Evolutionary conservation across 1,140 invertebrate genomes (phyloP).

Genomic region (Arion vulgaris): DNA sequence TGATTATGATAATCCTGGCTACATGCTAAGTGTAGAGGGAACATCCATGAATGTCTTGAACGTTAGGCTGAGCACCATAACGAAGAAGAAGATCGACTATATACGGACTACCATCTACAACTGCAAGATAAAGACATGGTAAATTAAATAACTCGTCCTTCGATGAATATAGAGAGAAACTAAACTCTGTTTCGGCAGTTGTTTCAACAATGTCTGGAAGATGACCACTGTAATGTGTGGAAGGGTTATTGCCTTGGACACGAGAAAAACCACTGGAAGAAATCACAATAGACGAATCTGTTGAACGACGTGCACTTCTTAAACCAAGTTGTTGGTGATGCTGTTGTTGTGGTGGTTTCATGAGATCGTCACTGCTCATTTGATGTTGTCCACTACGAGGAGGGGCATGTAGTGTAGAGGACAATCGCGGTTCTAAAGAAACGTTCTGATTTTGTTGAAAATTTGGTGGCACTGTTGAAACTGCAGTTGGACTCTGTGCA

Average conservation of each 20-base stretch:
- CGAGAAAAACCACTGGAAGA: background rate
- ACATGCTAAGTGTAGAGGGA: slow-evolving; percentile 77
- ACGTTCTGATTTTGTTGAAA: background rate
- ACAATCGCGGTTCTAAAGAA: background rate
- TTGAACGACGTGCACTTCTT: background rate
- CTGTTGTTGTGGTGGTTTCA: background rate
- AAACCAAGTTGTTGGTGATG: background rate
- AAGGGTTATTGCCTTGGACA: background rate
- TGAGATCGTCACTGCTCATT: background rate
- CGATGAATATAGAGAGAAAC: slow-evolving; percentile 65
- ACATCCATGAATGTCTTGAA: slow-evolving; percentile 74
- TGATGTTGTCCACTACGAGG: background rate
- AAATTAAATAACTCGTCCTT: slow-evolving; percentile 74
- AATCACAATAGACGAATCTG: background rate
- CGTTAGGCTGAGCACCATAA: slow-evolving; percentile 75
- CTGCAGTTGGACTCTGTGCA: background rate
- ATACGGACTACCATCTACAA: slow-evolving; percentile 74
- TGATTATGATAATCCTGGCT: slow-evolving; percentile 74
- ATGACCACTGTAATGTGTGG: background rate
- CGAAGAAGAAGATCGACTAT: slow-evolving; percentile 76
- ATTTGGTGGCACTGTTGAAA: background rate
- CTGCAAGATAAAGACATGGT: slow-evolving; percentile 76
- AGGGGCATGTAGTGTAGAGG: background rate
- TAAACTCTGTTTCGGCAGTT: slow-evolving; percentile 30
- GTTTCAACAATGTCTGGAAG: slow-evolving; percentile 44